Conservation (phyloP, 2,888 invertebrate genomes). For the Clusia tigrina region DNA sequence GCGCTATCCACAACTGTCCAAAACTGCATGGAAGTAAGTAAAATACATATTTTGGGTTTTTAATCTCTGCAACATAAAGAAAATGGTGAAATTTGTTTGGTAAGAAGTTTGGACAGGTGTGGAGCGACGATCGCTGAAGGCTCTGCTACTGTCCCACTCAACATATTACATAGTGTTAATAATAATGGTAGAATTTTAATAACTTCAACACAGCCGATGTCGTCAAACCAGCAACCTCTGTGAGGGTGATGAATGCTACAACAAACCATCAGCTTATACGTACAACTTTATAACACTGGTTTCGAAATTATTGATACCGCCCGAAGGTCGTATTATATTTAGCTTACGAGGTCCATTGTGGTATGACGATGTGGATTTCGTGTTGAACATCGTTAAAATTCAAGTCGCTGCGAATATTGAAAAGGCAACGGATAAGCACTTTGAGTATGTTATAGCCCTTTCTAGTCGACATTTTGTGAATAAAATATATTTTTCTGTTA, state of each 20-base stretch:
- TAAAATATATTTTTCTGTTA: slow-evolving; percentile 1
- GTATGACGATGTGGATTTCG: slow-evolving; percentile 78
- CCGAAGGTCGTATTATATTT: slow-evolving; percentile 74
- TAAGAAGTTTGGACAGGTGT: too few relatives aligned
- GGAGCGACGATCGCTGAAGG: too few relatives aligned
- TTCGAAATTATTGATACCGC: slow-evolving; percentile 79
- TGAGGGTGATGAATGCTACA: slow-evolving; percentile 76
- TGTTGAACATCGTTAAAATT: slow-evolving; percentile 73
- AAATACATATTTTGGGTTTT: too few relatives aligned
- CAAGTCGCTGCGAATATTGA: slow-evolving; percentile 72
- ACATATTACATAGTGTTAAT: background rate
- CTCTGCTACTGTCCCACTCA: too few relatives aligned
- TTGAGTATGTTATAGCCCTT: slow-evolving; percentile 66
- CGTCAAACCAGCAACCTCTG: slow-evolving; percentile 76
- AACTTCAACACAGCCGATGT: slow-evolving; percentile 88
- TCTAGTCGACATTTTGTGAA: background rate
- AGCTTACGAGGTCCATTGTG: slow-evolving; percentile 85
- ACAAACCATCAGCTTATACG: slow-evolving; percentile 84
- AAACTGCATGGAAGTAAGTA: too few relatives aligned
- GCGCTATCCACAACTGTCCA: too few relatives aligned
- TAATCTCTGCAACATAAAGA: too few relatives aligned
- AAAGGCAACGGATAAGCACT: slow-evolving; percentile 69
- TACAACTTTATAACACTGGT: slow-evolving; percentile 94
- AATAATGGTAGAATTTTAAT: too few relatives aligned
- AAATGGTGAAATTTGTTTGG: too few relatives aligned